phyloP scores from a whole-genome alignment of 2,113 vertebrate genomes.

The Rana temporaria region DNA sequence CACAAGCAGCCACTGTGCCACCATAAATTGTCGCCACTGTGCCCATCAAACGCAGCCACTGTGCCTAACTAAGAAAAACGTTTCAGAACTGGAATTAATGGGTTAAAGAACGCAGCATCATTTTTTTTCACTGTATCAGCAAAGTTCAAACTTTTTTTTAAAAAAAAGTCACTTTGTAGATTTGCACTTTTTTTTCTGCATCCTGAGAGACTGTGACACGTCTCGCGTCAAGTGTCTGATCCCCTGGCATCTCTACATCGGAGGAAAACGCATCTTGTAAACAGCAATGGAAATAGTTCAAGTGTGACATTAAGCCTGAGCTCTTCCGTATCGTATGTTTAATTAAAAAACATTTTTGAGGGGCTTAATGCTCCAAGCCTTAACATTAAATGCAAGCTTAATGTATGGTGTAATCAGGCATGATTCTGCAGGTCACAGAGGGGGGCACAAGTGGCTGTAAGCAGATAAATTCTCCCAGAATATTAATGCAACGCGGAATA shows the following conservation, averaged over 20 bases:
- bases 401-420: slow-evolving; percentile 33
- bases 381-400: slow-evolving; percentile 14
- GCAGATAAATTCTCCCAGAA: slow-evolving; percentile 19
- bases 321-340: slow-evolving; percentile 35
- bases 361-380: slow-evolving; percentile 17
- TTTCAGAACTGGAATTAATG: too few species aligned
- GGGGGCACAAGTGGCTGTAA: slow-evolving; percentile 13
- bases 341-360: slow-evolving; percentile 22
- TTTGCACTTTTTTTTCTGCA: too few species aligned
- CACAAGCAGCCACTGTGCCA: too few species aligned
- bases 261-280: slow-evolving; percentile 16
- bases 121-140: too few species aligned
- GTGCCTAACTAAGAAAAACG: too few species aligned
- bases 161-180: too few species aligned
- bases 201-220: too few species aligned
- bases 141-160: too few species aligned
- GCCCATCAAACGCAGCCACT: too few species aligned
- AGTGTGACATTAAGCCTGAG: slow-evolving; percentile 43
- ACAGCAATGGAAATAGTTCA: slow-evolving; percentile 20
- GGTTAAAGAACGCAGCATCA: too few species aligned
- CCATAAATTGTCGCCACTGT: too few species aligned
- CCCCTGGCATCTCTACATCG: neutral
- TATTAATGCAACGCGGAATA: slow-evolving; percentile 26
- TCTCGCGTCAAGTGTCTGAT: neutral
- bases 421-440: slow-evolving; percentile 13